Evolutionary conservation across 1,140 invertebrate species (phyloP), one percentile per base, ranked within the genome.

Genomic region (Micrasema longulum): DNA sequence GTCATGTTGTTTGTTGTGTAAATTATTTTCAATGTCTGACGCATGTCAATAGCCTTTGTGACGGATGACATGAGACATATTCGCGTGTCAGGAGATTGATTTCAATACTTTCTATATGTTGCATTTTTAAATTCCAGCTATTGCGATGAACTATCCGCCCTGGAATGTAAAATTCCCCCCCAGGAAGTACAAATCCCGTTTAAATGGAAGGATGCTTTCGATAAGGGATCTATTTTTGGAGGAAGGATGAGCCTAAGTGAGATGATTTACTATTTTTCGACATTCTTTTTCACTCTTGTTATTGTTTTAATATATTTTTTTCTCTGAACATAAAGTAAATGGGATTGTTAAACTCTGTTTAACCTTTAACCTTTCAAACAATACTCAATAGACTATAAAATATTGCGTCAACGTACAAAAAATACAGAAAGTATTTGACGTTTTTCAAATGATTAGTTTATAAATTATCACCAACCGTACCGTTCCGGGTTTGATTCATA

Each of bases 161-260:
- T 99, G 78, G 96, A 99, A 85, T 88, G 89, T 31, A 99, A 99
- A 86, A 92, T 99, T 74, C 95, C 97, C 12, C 89, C 95, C 2
- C 90, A 95, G 74, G 96, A 95, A 80, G 87, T 96, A 22, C 92
- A 95, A 80, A 94, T 97, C 77, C 92, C 95, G 26, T 99, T 99
- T 79, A 99, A 99, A 82, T 99, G 98, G 97, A 98, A 98, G 83
- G 97, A 99, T 92, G 97, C 98, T 1, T 99, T 99, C 85, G 96
- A 98, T 80, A 96, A 95, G 80, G 95, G 95, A 45, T 93, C 94
- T 5, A 89, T 99, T 73, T 98, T 99, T 87, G 94, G 94, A 69
- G 94, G 94, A 64, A 91, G 94, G 82, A 93, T 95, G 76, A 97
- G 95, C 82, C 86, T 99, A 67, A 97, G 95, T 98, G 90, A 89